Conservation (phyloP, 2,888 invertebrate species). For the Ophioninae sp. region DNA sequence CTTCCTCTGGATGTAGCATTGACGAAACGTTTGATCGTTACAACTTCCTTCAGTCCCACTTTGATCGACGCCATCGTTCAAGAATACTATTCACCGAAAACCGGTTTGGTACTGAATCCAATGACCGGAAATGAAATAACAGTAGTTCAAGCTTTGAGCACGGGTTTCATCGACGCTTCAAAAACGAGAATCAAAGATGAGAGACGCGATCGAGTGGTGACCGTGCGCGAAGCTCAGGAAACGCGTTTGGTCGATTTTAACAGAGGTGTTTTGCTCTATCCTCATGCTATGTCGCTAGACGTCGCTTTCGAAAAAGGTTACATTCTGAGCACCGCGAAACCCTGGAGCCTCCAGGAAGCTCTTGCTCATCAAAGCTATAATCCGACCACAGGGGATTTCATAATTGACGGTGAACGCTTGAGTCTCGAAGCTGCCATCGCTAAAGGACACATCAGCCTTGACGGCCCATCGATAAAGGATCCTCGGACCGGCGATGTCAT, state of each 20-base stretch:
- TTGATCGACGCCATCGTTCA: constrained; percentile 88
- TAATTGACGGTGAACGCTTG: constrained; percentile 86
- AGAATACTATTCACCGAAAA: constrained; percentile 89
- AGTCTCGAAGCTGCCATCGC: constrained; percentile 89
- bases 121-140: constrained; percentile 88
- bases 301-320: constrained; percentile 92
- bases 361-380: constrained; percentile 91
- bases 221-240: constrained; percentile 87
- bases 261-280: constrained; percentile 87
- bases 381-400: constrained; percentile 87
- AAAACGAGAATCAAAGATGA: constrained; percentile 89
- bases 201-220: constrained; percentile 85
- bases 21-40: constrained; percentile 87
- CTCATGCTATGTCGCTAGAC: constrained; percentile 86
- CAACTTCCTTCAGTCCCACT: constrained; percentile 87
- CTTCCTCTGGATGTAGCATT: constrained; percentile 88
- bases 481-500: constrained; percentile 91
- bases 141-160: constrained; percentile 88
- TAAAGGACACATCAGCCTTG: constrained; percentile 88
- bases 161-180: constrained; percentile 87
- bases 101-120: constrained; percentile 90
- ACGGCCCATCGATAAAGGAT: constrained; percentile 90
- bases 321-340: constrained; percentile 89
- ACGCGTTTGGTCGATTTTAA: constrained; percentile 87
- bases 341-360: constrained; percentile 92